Evolutionary conservation across 2,797 vertebrate species (phyloP).

Genomic region (Galaxias olidus): DNA sequence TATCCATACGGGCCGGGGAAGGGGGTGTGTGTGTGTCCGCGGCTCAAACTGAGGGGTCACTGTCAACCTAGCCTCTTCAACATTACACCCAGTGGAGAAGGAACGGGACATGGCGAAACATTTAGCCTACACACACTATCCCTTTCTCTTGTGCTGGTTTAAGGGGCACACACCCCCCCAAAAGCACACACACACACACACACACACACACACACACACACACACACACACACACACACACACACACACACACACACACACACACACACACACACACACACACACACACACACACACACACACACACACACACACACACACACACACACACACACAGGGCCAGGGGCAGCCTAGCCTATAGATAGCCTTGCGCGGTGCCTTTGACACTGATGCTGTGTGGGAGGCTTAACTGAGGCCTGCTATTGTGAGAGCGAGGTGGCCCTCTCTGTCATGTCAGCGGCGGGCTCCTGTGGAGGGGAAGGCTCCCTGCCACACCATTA

Average conservation of each 20-base stretch:
- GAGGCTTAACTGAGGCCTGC: conserved; percentile 10
- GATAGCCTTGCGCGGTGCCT: conserved; percentile 10
- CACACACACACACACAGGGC: neutral
- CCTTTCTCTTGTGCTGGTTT: conserved; percentile 27
- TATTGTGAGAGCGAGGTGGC: neutral
- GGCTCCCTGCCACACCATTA: no score
- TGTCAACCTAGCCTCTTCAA: no score
- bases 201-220: neutral
- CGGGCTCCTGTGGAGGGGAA: no score
- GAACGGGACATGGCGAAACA: conserved; percentile 10
- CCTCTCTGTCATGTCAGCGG: no score
- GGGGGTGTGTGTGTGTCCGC: conserved; percentile 11
- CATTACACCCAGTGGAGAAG: neutral
- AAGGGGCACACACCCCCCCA: no score
- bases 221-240: conserved; percentile 1
- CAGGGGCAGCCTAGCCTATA: conserved; percentile 5
- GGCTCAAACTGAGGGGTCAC: conserved; percentile 10
- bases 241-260: neutral
- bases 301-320: conserved; percentile 3
- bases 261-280: no score
- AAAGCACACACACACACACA: conserved; percentile 10
- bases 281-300: conserved; percentile 2
- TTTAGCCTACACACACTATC: conserved; percentile 26
- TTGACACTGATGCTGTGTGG: conserved; percentile 14
- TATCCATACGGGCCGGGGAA: conserved; percentile 25